A percentile compares a stretch with the other conserved stretches of the same genome.
Conservation (phyloP, 2,888 invertebrate genomes). For the Serrognathus titanus region DNA sequence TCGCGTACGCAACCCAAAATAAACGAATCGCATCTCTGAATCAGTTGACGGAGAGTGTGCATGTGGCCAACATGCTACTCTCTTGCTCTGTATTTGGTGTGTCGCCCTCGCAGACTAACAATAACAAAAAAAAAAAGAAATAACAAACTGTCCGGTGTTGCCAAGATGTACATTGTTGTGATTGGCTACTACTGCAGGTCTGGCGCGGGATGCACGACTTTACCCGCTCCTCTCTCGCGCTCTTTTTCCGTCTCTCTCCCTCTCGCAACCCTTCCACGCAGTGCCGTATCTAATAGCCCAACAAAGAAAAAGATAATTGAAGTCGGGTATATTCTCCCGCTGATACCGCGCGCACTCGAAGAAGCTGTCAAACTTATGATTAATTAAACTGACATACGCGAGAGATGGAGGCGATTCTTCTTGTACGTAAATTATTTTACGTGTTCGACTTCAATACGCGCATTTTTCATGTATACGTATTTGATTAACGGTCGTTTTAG, state of each 20-base stretch:
- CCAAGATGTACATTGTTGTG: conserved; percentile 50
- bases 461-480: neutral
- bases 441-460: neutral
- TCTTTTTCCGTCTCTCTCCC: conserved; percentile 2
- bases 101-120: conserved; percentile 23
- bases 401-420: conserved; percentile 8
- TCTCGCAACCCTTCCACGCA: conserved; percentile 20
- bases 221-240: conserved; percentile 23
- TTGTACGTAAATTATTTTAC: neutral
- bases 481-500: no score
- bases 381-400: conserved; percentile 22
- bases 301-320: conserved; percentile 30
- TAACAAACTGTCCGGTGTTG: conserved; percentile 31
- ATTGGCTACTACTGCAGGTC: conserved; percentile 30
- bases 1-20: no score
- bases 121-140: conserved; percentile 23
- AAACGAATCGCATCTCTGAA: no score
- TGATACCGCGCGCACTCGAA: conserved; percentile 8
- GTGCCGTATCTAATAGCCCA: conserved; percentile 23
- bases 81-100: conserved; percentile 10
- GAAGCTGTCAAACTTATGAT: conserved; percentile 24
- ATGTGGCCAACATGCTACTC: conserved; percentile 3
- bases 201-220: conserved; percentile 43
- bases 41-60: neutral
- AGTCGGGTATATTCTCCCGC: conserved; percentile 17